Evolutionary conservation across 2,797 vertebrate species (phyloP).

Genomic region (Atherinosoma microstoma): DNA sequence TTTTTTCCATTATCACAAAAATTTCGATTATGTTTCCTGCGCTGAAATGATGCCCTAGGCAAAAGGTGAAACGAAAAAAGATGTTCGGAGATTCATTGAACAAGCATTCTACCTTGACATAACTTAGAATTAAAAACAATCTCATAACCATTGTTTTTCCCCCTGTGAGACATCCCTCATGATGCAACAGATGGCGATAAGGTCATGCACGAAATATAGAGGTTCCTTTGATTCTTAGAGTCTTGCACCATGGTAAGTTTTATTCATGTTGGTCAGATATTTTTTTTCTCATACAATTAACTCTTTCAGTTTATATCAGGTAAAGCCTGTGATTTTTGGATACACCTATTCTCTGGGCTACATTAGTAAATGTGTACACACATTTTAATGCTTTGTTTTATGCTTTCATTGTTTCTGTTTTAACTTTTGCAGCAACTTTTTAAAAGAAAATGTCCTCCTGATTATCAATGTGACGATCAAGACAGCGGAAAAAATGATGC

Average conservation of each 20-base stretch:
- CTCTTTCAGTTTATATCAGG: conserved; percentile 57
- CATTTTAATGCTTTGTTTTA: not conserved
- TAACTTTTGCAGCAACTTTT: not conserved
- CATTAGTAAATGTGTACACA: not conserved
- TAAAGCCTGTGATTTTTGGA: conserved; percentile 31
- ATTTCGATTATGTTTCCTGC: conserved; percentile 12
- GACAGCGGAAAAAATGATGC: conserved; percentile 36
- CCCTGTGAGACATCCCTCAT: conserved; percentile 59
- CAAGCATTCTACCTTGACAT: conserved; percentile 46
- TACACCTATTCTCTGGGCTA: not conserved
- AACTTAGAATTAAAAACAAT: conserved; percentile 51
- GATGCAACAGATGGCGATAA: conserved; percentile 65
- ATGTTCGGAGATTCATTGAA: conserved; percentile 32
- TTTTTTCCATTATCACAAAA: conserved; percentile 24
- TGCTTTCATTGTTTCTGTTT: not conserved
- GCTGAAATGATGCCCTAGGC: not conserved
- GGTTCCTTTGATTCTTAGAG: conserved; percentile 57
- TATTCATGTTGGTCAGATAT: conserved; percentile 63
- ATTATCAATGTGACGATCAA: not conserved
- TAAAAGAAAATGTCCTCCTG: not conserved
- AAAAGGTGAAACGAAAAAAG: conserved; percentile 27
- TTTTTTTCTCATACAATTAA: conserved; percentile 45
- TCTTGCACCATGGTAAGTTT: conserved; percentile 55
- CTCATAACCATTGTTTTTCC: conserved; percentile 71
- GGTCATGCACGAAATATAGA: conserved; percentile 66